Evolutionary conservation across 2,888 invertebrate species (phyloP), one percentile per base, ranked within the genome.

Genomic region (Drosophila borborema): DNA sequence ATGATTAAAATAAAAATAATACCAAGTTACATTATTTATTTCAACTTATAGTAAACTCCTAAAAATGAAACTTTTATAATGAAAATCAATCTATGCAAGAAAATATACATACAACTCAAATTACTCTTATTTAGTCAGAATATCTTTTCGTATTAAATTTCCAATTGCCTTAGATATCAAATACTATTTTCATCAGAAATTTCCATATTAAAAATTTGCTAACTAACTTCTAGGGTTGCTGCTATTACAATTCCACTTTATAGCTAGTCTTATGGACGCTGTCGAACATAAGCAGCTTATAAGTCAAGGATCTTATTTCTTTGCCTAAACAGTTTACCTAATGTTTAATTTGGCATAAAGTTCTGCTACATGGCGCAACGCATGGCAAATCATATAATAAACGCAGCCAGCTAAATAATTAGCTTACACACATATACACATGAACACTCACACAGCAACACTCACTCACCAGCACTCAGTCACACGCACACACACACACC

Each of bases 371-470:
- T 28, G 36, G 38, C 46, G 45, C 23, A 58, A 23, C 45, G 46
- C 20, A 45, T 63, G 53, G 34, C 31, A 64, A 66, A 60, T 64
- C 63, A 66, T 60, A 64, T 71, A 66, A 66, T 64, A 71, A 72
- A 61, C 55, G 38, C 67, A 64, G 56, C 45, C 60, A 77, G 62
- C 61, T 68, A 68, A 77, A 72, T 68, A 77, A 77, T 73, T 72
- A 63, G 73, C 55, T 62, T 31, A 8, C 45, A 18, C 45, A 55
- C 45, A 64, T 20, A 31, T 23, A 8, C 45, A 18, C 45, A 55
- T 40, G 61, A 20, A 31, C 31, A 55, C 28, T 10, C 45, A 36
- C 41, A 59, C 36, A 61, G 10, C 4, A n/a, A 10, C 43, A n/a
- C 48, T 58, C 40, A 64, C 20, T 23, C 28, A 2, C 23, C 23